Conservation (phyloP, 2,888 invertebrate species). For the Nasonia oneida region DNA sequence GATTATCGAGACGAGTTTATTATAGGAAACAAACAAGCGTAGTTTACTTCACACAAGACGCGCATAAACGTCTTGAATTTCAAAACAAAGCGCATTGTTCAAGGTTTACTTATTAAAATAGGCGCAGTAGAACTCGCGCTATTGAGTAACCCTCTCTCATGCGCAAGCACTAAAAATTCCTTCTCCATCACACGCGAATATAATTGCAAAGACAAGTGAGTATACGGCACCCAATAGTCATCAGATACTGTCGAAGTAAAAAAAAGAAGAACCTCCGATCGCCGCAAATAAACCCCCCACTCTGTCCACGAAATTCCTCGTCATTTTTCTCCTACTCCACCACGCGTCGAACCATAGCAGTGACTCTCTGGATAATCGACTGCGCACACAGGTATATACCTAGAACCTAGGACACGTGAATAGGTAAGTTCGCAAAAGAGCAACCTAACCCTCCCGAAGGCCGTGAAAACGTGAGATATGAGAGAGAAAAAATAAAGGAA, state of each 20-base stretch:
- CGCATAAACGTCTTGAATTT: neutral
- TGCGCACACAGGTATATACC: neutral
- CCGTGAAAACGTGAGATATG: neutral
- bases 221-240: neutral
- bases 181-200: neutral
- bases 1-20: neutral
- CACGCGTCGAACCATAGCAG: neutral
- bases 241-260: neutral
- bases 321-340: neutral
- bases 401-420: neutral
- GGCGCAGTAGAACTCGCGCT: neutral
- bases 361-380: neutral
- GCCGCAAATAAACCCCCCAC: neutral
- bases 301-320: neutral
- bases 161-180: neutral
- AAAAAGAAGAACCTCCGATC: neutral
- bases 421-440: neutral
- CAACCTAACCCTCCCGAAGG: neutral
- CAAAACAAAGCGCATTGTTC: slow-evolving; percentile 13
- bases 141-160: neutral
- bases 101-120: slow-evolving; percentile 11
- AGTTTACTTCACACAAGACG: neutral
- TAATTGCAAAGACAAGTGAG: neutral
- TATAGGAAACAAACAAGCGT: neutral
- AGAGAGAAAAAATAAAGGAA: neutral